Evolutionary conservation across 2,797 vertebrate species (phyloP).

Genomic region (Alauda arvensis): DNA sequence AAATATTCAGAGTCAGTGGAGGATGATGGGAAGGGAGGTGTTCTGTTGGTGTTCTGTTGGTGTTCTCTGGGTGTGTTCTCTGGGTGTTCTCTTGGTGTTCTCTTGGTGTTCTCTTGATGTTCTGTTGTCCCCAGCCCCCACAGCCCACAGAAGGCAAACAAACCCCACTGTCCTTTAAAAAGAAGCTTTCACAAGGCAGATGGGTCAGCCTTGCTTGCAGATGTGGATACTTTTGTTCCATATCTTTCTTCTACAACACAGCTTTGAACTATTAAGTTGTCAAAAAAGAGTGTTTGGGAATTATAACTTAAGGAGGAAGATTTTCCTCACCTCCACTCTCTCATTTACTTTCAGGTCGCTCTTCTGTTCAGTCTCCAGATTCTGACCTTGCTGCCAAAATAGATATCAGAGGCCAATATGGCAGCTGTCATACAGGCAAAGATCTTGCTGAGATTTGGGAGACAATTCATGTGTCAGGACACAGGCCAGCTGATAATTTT

Average conservation of each 20-base stretch:
- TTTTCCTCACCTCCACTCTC: neutral
- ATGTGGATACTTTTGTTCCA: neutral
- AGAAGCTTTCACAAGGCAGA: neutral
- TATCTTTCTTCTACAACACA: neutral
- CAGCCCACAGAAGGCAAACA: neutral
- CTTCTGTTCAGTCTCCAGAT: neutral
- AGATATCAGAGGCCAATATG: neutral
- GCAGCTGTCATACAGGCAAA: neutral
- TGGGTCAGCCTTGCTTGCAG: neutral
- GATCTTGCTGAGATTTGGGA: neutral
- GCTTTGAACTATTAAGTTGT: neutral
- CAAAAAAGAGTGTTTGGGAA: neutral
- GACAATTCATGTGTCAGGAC: neutral
- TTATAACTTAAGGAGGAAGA: neutral
- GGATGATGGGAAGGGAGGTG: neutral
- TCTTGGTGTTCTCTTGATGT: neutral
- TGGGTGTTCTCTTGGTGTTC: neutral
- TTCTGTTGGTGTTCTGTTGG: fast-evolving
- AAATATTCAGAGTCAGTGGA: neutral
- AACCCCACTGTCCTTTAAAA: neutral
- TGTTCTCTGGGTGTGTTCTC: fast-evolving
- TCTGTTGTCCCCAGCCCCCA: neutral
- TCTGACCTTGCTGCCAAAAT: neutral
- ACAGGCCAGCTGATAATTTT: neutral
- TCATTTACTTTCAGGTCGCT: neutral